phyloP scores from a whole-genome alignment of 1,140 invertebrate species.

The Bradysia coprophila region DNA sequence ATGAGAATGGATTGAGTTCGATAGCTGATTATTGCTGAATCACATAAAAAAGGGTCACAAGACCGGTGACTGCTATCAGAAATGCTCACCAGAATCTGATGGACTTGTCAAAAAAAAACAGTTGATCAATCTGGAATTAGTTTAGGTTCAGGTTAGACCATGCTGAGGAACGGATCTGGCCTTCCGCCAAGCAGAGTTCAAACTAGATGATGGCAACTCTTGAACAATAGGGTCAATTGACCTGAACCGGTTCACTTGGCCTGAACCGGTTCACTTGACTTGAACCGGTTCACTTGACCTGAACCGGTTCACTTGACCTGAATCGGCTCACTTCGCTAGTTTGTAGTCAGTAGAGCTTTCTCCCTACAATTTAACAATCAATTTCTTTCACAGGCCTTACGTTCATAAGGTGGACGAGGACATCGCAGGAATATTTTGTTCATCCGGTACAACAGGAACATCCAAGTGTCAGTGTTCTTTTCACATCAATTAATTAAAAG shows the following conservation, averaged over 20 bases:
- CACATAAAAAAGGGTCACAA: no score
- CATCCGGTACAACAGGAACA: constrained; percentile 56
- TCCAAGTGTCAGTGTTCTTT: constrained; percentile 60
- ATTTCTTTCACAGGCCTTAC: not conserved
- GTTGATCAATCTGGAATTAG: no score
- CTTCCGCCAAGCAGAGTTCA: no score
- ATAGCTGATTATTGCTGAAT: not conserved
- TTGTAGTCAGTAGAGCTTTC: not conserved
- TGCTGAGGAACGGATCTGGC: no score
- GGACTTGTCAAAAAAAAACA: no score
- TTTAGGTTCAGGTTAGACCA: no score
- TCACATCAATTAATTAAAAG: no score
- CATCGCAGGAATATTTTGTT: constrained; percentile 22
- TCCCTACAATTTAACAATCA: not conserved
- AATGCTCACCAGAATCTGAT: no score
- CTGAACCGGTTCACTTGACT: not conserved
- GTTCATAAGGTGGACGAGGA: not conserved
- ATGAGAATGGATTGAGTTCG: not conserved
- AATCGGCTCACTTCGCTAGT: not conserved
- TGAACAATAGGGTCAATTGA: not conserved
- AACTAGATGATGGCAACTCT: no score
- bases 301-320: not conserved
- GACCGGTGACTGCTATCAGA: no score
- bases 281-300: not conserved
- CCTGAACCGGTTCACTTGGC: not conserved